Percentiles rank a stretch among this genome's conserved stretches.
phyloP scores from a whole-genome alignment of 2,797 vertebrate genomes.

The Cirrhinus molitorella region DNA sequence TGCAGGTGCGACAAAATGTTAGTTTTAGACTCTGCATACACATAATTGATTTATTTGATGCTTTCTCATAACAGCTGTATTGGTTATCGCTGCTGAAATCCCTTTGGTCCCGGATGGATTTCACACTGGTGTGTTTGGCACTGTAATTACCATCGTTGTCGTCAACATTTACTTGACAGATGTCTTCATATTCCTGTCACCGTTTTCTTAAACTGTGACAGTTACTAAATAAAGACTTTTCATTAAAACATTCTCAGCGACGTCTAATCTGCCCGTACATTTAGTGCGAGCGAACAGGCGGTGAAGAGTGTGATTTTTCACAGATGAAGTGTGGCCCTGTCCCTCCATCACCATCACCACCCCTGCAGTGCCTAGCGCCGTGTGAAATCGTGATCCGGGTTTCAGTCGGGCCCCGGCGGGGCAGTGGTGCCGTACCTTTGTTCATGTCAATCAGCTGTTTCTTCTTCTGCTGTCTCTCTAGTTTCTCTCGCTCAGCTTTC shows the following conservation, averaged over 20 bases:
- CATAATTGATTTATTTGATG: neutral
- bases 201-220: slow-evolving; percentile 20
- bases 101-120: neutral
- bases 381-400: slow-evolving; percentile 66
- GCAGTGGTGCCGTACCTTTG: slow-evolving; percentile 87
- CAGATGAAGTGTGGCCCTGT: slow-evolving; percentile 57
- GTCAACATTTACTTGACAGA: slow-evolving; percentile 18
- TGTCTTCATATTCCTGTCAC: slow-evolving; percentile 18
- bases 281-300: slow-evolving; percentile 52
- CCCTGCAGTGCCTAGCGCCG: slow-evolving; percentile 61
- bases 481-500: slow-evolving; percentile 94
- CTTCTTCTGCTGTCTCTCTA: slow-evolving; percentile 96
- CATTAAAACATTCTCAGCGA: neutral
- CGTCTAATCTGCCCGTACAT: slow-evolving; percentile 61
- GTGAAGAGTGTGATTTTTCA: slow-evolving; percentile 52
- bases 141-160: slow-evolving; percentile 13
- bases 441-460: slow-evolving; percentile 98
- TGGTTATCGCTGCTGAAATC: neutral
- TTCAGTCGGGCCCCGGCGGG: slow-evolving; percentile 40
- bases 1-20: slow-evolving; percentile 3
- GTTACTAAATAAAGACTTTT: slow-evolving; percentile 34
- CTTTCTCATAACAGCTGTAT: neutral
- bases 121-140: neutral
- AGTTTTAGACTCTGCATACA: neutral
- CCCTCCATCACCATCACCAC: slow-evolving; percentile 54